These are phyloP conservation scores for Mastomys natalensis DNA, from an alignment of 2,113 vertebrate genomes.

Conservation along the genomic window DNA sequence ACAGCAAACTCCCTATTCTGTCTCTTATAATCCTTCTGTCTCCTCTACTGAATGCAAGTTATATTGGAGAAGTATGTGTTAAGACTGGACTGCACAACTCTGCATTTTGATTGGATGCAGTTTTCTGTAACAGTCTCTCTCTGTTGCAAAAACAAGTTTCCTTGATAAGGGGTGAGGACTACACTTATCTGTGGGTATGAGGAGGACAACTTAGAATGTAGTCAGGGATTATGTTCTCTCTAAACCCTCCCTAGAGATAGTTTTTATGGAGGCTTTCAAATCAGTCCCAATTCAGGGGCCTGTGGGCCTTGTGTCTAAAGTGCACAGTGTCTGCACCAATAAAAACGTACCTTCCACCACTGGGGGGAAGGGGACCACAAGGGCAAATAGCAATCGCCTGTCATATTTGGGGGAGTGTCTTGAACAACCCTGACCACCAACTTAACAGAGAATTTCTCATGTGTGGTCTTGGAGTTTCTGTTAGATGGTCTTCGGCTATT, in stretches of 20 bases:
- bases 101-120: neutral
- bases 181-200: neutral
- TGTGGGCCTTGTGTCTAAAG: neutral
- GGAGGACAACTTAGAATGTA: neutral
- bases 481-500: neutral
- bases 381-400: neutral
- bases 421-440: neutral
- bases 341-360: neutral
- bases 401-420: neutral
- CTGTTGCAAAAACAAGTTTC: neutral
- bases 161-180: neutral
- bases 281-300: neutral
- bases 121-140: neutral
- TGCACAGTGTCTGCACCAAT: neutral
- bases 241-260: neutral
- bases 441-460: neutral
- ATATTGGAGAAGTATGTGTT: neutral
- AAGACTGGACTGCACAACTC: neutral
- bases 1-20: neutral
- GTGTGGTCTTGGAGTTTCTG: neutral
- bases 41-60: neutral
- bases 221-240: neutral
- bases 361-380: neutral
- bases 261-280: neutral
- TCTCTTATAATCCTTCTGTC: neutral